Evolutionary conservation across 2,888 invertebrate genomes (phyloP), one percentile per base, ranked within the genome.

Genomic region (Barypeithes pellucidus): DNA sequence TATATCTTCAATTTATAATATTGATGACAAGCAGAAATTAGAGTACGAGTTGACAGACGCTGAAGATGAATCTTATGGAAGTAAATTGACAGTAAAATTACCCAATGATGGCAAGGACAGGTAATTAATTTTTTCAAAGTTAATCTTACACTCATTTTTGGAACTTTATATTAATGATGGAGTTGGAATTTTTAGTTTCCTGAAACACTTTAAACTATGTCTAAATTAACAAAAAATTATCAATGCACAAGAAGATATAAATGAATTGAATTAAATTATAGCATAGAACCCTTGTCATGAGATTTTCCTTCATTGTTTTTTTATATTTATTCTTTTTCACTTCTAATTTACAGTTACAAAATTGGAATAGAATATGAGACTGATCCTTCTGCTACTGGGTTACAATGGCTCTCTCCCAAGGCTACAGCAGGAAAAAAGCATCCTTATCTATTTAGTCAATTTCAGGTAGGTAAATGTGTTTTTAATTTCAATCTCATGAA

Each of bases 381-480:
- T 0, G 89, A 91, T 12, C 91, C 93, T 0, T 86, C 89, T n/a
- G 94, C 95, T 0, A 92, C 93, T 62, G 98, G 94, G 0, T 87
- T 98, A 63, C 96, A 97, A 85, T 98, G 98, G 97, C 86, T 98
- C 76, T 90, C 90, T 20, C 92, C 95, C 0, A 90, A 91, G 77
- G 97, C 97, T 87, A 98, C 98, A 0, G 90, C 94, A 9, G 97
- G 96, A 71, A 95, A 95, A 83, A 88, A 90, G 78, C 90, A 93
- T 82, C 97, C 97, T 0, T 98, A 94, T 82, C 86, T 98, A 81
- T 95, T 94, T 86, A 94, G 94, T 77, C 94, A 95, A 82, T 94
- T 94, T 83, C 92, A 94, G 88, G 92, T 92, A 86, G 81, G 20
- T 43, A 11, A 29, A 29, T 29, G 9, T 29, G 11, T 39, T 39